phyloP scores from a whole-genome alignment of 2,113 vertebrate species.

The Hydropotes inermis region DNA sequence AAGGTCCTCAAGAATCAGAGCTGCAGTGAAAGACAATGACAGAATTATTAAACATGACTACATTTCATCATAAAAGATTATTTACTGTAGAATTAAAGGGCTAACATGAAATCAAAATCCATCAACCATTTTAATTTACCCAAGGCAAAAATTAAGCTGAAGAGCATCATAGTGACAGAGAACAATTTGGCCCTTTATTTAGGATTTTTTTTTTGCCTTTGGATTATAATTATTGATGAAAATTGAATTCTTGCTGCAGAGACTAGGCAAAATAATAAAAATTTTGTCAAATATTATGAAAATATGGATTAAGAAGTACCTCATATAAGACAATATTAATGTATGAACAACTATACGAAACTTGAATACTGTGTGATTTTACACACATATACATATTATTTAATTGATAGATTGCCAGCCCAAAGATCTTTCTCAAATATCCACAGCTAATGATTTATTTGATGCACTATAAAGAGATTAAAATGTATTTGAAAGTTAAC shows the following conservation, averaged over 20 bases:
- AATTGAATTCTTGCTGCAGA: slow-evolving; percentile 9
- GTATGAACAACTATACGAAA: not conserved
- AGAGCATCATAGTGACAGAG: not conserved
- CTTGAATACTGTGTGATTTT: not conserved
- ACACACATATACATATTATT: not conserved
- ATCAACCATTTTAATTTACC: slow-evolving; percentile 69
- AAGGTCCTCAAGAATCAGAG: slow-evolving; percentile 48
- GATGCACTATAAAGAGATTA: not conserved
- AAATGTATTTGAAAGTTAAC: not conserved
- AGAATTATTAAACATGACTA: slow-evolving; percentile 64
- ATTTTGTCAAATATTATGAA: not conserved
- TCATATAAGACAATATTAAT: not conserved
- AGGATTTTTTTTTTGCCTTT: not conserved
- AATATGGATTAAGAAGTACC: not conserved
- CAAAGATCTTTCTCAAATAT: not conserved
- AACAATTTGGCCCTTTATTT: slow-evolving; percentile 43
- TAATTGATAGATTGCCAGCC: not conserved
- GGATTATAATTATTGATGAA: slow-evolving; percentile 34
- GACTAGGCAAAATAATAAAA: slow-evolving; percentile 21
- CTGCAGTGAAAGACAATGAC: slow-evolving; percentile 63
- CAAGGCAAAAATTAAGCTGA: slow-evolving; percentile 25
- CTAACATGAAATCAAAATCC: slow-evolving; percentile 60
- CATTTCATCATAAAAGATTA: slow-evolving; percentile 68
- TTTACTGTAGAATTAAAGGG: slow-evolving; percentile 64
- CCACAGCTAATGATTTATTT: not conserved